These are phyloP conservation scores for Drosophila bipectinata DNA, from an alignment of 1,140 invertebrate species.

Conservation along the genomic window DNA sequence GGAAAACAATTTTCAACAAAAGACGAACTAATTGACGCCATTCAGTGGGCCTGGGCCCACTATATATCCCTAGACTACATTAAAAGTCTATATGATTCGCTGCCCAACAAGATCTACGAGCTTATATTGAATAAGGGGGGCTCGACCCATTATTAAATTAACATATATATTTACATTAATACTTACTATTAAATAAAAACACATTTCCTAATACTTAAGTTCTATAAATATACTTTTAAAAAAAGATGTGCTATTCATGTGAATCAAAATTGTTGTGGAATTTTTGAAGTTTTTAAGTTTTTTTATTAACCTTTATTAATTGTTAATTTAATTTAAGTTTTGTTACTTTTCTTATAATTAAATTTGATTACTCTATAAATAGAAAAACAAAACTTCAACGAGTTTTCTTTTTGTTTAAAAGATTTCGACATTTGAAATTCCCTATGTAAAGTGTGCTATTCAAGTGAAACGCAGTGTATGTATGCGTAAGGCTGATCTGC, in stretches of 20 bases:
- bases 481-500: neutral
- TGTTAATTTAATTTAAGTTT: neutral
- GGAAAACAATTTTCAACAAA: conserved; percentile 9
- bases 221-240: neutral
- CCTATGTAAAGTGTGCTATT: too few species aligned
- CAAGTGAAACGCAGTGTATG: conserved; percentile 5
- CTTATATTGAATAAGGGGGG: conserved; percentile 11
- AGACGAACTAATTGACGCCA: conserved; percentile 3
- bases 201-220: conserved; percentile 3
- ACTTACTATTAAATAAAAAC: neutral
- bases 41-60: conserved; percentile 5
- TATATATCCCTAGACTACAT: conserved; percentile 11
- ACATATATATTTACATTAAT: neutral
- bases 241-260: too few species aligned
- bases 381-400: neutral
- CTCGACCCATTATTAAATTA: conserved; percentile 1
- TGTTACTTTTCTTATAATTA: neutral
- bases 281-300: too few species aligned
- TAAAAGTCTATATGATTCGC: conserved; percentile 7
- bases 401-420: conserved; percentile 4
- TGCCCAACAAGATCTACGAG: neutral
- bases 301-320: too few species aligned
- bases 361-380: neutral
- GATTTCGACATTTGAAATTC: neutral
- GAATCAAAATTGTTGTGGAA: too few species aligned